phyloP scores from a whole-genome alignment of 2,888 invertebrate species.

The Xestobium rufovillosum region DNA sequence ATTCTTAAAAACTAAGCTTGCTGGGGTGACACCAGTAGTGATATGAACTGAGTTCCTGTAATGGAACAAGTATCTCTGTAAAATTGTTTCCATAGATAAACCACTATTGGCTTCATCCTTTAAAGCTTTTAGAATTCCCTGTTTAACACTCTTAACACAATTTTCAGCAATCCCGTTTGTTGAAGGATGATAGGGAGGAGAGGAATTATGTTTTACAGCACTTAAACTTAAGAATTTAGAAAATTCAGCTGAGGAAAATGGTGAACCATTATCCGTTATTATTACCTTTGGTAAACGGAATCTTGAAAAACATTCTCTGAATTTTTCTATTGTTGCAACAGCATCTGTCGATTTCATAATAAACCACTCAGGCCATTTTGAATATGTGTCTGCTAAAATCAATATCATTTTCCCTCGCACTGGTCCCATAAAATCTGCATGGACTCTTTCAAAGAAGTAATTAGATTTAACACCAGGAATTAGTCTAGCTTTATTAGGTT shows the following conservation, averaged over 20 bases:
- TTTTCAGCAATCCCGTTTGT: slow-evolving; percentile 6
- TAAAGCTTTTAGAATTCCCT: slow-evolving; percentile 2
- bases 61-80: slow-evolving; percentile 9
- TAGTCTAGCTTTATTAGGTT: slow-evolving; percentile 6
- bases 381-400: slow-evolving; percentile 10
- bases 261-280: slow-evolving; percentile 11
- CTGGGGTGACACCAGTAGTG: slow-evolving; percentile 8
- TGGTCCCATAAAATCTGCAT: slow-evolving; percentile 12
- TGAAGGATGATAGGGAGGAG: slow-evolving; percentile 6
- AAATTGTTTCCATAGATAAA: neutral
- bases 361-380: slow-evolving; percentile 12
- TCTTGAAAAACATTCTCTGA: slow-evolving; percentile 10
- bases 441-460: slow-evolving; percentile 7
- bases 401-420: slow-evolving; percentile 9
- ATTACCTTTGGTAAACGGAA: slow-evolving; percentile 8
- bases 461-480: neutral
- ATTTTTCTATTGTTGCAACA: slow-evolving; percentile 9
- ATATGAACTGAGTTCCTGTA: slow-evolving; percentile 11
- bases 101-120: neutral
- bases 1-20: slow-evolving; percentile 8
- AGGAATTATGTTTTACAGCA: neutral
- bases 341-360: slow-evolving; percentile 3
- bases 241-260: slow-evolving; percentile 10
- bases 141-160: slow-evolving; percentile 6
- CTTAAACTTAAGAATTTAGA: slow-evolving; percentile 4